phyloP scores from a whole-genome alignment of 2,888 invertebrate species.

The Seira sanloemensis region DNA sequence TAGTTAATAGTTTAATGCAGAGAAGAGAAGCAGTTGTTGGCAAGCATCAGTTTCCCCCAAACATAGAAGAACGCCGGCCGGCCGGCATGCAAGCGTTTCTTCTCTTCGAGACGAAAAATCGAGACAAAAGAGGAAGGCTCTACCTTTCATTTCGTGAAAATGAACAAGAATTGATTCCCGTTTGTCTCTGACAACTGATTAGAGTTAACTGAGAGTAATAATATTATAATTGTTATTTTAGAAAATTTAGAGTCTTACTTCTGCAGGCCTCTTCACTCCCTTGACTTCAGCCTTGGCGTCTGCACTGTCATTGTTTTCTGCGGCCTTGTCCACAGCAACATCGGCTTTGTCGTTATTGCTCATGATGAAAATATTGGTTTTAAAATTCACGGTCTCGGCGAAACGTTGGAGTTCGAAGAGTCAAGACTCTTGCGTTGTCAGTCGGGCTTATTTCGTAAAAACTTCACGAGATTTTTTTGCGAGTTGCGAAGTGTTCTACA shows the following conservation, averaged over 20 bases:
- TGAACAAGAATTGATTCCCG: not conserved
- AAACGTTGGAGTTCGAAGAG: not conserved
- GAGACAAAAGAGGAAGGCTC: no score
- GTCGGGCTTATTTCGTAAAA: slow-evolving; percentile 12
- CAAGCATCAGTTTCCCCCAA: no score
- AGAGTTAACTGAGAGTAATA: not conserved
- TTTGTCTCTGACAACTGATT: not conserved
- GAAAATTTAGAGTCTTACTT: slow-evolving; percentile 78
- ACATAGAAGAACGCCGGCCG: no score
- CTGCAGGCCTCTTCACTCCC: slow-evolving; percentile 91
- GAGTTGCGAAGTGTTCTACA: slow-evolving; percentile 41
- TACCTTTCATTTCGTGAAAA: no score
- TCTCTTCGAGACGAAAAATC: no score
- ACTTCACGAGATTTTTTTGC: slow-evolving; percentile 12
- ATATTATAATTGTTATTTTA: not conserved
- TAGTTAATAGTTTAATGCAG: no score
- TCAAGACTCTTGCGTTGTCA: slow-evolving; percentile 10
- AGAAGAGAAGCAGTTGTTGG: no score
- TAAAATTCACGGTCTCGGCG: slow-evolving; percentile 24
- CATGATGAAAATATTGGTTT: slow-evolving; percentile 77
- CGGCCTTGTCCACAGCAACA: slow-evolving; percentile 87
- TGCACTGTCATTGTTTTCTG: slow-evolving; percentile 84
- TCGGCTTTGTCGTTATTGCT: slow-evolving; percentile 87
- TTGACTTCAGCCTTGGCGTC: slow-evolving; percentile 89
- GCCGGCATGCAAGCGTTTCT: no score